Evolutionary conservation across 2,113 vertebrate species (phyloP).

Genomic region (Chauna torquata): DNA sequence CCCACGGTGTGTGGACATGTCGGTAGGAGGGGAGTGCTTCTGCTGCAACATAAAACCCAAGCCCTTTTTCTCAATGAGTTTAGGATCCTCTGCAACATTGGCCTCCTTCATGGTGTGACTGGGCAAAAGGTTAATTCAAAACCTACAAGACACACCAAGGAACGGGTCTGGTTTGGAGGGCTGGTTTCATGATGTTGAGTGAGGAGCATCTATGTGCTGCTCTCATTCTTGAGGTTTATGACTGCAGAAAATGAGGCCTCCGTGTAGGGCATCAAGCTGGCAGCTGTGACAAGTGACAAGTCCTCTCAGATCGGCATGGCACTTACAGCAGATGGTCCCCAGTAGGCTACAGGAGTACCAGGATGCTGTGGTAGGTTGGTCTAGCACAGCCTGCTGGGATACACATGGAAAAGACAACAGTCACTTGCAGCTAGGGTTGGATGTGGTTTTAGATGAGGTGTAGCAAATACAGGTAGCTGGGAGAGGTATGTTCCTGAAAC

Average conservation of each 20-base stretch:
- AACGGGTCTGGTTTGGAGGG: background rate
- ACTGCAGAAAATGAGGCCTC: background rate
- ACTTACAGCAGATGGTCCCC: background rate
- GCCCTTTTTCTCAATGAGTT: background rate
- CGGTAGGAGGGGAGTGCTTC: background rate
- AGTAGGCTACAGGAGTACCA: background rate
- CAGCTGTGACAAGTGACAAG: background rate
- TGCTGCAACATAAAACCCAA: background rate
- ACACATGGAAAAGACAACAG: background rate
- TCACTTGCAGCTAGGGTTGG: background rate
- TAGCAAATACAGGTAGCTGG: background rate
- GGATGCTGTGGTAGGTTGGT: background rate
- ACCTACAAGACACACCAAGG: rapidly evolving
- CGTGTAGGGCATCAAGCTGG: background rate
- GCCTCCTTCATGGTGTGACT: background rate
- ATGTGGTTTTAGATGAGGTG: background rate
- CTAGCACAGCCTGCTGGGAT: background rate
- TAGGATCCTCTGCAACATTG: background rate
- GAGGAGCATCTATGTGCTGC: background rate
- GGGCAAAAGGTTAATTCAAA: background rate
- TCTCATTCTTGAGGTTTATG: background rate
- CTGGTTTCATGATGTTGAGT: background rate
- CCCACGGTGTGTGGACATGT: rapidly evolving
- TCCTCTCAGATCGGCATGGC: background rate
- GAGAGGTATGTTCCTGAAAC: background rate